Conservation (phyloP, 2,888 invertebrate genomes). For the Ischnus inquisitorius region DNA sequence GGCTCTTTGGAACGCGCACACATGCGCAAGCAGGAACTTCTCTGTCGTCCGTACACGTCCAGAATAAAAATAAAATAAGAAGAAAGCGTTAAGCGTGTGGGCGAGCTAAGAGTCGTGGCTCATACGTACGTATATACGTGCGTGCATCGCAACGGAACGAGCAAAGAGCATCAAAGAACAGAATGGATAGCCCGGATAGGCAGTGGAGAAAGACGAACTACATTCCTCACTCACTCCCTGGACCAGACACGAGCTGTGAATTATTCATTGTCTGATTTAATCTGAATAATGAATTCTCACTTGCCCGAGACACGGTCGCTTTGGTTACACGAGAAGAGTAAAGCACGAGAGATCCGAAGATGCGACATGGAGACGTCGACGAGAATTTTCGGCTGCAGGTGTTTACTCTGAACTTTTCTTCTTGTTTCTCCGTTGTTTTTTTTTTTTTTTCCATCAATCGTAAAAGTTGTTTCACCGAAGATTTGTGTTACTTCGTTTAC, state of each 20-base stretch:
- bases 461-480: neutral
- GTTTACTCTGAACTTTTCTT: neutral
- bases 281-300: conserved; percentile 49
- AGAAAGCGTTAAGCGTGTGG: conserved; percentile 21
- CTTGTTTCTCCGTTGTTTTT: neutral
- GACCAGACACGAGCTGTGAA: conserved; percentile 34
- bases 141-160: conserved; percentile 13
- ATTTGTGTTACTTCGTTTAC: neutral
- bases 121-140: neutral
- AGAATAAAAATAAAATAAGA: conserved; percentile 24
- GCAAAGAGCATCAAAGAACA: conserved; percentile 22
- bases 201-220: neutral
- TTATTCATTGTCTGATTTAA: conserved; percentile 50
- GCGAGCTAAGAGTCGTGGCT: neutral
- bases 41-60: neutral
- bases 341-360: neutral
- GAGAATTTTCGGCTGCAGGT: neutral
- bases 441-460: neutral
- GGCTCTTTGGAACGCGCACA: neutral
- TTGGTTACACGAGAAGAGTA: neutral
- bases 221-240: conserved; percentile 21
- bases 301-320: conserved; percentile 13
- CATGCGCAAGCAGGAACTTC: neutral
- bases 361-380: neutral
- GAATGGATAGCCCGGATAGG: conserved; percentile 10